Conservation (phyloP, 2,113 vertebrate genomes). For the Gobio gobio region DNA sequence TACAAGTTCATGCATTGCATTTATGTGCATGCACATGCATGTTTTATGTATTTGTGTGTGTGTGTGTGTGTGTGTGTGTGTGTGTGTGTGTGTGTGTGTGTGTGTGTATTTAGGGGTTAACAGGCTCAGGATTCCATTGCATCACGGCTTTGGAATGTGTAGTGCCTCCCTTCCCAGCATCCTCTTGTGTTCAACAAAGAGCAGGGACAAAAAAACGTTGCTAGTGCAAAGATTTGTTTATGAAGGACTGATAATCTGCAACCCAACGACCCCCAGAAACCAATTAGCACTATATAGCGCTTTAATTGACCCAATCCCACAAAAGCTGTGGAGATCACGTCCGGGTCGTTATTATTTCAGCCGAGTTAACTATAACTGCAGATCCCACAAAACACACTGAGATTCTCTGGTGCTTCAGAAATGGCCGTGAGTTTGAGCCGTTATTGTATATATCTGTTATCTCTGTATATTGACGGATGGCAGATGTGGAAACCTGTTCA, state of each 20-base stretch:
- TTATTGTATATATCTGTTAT: too few species aligned
- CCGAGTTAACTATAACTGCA: background rate
- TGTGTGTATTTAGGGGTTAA: conserved; percentile 56
- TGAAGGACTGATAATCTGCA: conserved; percentile 78
- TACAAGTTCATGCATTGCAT: conserved; percentile 14
- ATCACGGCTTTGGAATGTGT: conserved; percentile 90
- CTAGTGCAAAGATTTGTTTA: conserved; percentile 73
- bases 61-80: background rate
- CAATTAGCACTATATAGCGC: conserved; percentile 78
- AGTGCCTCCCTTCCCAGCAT: conserved; percentile 76
- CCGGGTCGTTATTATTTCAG: background rate
- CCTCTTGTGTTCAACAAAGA: conserved; percentile 64
- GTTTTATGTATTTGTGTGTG: conserved; percentile 8
- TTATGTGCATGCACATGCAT: conserved; percentile 31
- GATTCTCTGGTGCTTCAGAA: background rate
- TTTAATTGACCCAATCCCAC: conserved; percentile 3
- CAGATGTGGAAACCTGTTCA: background rate
- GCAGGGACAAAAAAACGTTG: conserved; percentile 38
- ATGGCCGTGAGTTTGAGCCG: background rate
- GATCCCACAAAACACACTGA: background rate
- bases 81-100: conserved; percentile 12
- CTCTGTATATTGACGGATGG: background rate
- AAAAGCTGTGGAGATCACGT: background rate
- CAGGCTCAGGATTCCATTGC: conserved; percentile 67
- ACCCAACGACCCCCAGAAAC: conserved; percentile 77